A percentile compares a stretch with the other conserved stretches of the same genome.
Conservation (phyloP, 37 sponge, comb jelly and placozoan species). For the Petrosia ficiformis region DNA sequence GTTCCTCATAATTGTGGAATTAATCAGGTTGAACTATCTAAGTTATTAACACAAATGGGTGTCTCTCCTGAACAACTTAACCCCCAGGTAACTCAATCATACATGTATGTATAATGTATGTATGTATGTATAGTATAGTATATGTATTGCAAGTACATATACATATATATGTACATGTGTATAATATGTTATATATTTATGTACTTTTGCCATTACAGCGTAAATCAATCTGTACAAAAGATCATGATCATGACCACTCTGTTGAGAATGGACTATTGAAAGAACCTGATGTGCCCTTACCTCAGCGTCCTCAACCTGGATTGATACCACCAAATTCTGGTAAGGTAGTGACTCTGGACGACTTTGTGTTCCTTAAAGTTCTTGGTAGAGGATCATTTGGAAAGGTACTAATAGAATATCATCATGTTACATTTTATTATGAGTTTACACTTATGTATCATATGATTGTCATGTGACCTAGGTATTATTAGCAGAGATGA, state of each 20-base stretch:
- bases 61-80: constrained; percentile 73
- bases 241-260: too few relatives aligned
- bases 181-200: too few relatives aligned
- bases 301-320: background rate
- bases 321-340: constrained; percentile 20
- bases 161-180: too few relatives aligned
- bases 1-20: constrained; percentile 94
- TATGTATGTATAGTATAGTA: too few relatives aligned
- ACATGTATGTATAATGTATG: background rate
- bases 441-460: background rate
- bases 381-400: constrained; percentile 97
- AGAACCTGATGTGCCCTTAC: constrained; percentile 37
- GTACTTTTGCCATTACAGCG: too few relatives aligned
- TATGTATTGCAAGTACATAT: too few relatives aligned
- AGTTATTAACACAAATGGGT: constrained; percentile 74
- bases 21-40: constrained; percentile 77
- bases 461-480: constrained; percentile 14
- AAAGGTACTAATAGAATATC: constrained; percentile 34
- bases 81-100: constrained; percentile 14
- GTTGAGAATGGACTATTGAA: constrained; percentile 16
- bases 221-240: too few relatives aligned
- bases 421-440: too few relatives aligned
- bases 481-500: constrained; percentile 94
- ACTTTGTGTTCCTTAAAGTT: constrained; percentile 90
- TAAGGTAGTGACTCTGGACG: constrained; percentile 48